Base-by-base conservation (phyloP, 30 jellyfish, hydroid and myxozoan genomes). In the Haliclystus octoradiatus region DNA sequence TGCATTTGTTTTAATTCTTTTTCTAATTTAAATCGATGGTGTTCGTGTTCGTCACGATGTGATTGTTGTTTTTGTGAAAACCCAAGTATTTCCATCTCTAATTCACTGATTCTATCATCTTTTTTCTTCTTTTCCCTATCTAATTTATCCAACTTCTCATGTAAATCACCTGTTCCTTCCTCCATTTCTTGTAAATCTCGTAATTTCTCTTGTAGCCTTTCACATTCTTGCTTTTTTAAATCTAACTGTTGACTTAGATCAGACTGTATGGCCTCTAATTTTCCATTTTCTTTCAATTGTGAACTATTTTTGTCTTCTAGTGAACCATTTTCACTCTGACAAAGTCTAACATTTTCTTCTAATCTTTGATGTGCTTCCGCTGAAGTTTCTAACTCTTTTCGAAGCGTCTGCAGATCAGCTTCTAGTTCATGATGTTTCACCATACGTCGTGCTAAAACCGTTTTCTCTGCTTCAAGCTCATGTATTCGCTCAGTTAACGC, bases 341-440 rank as follows among this genome's bases (percentile, higher is more conserved):
- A 87, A 9, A 73, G 60, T 33, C 81, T 30, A 12, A 92, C 69
- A 34, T 79, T 73, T 34, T 72, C 92, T 68, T 89, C 93, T 1
- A 89, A 76, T 15, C 72, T 77, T 26, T 70, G 49, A 52, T 89
- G 98, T 15, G 95, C 81, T 40, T 69, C 92, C 27, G 82, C 63
- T 9, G 95, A 82, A 34, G 76, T 89, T 31, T 89, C 98, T 46
- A 82, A 63, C 62, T 89, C 95, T 28, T 47, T 28, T 33, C 75
- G 81, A 64, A 89, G 33, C 67, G 34, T 24, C 47, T 89, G 95
- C 19, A 89, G 75, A 34, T 89, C 98, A 2, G 32, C 52, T 61
- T 76, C 88, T 9, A 89, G 81, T 9, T 64, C 87, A 0, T 75
- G 34, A 31, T 89, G 95, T 14, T 78, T 49, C 31, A 62, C 65